These are phyloP conservation scores for Haliclona indistincta DNA, from an alignment of 37 sponge, comb jelly and placozoan species.

Conservation along the genomic window DNA sequence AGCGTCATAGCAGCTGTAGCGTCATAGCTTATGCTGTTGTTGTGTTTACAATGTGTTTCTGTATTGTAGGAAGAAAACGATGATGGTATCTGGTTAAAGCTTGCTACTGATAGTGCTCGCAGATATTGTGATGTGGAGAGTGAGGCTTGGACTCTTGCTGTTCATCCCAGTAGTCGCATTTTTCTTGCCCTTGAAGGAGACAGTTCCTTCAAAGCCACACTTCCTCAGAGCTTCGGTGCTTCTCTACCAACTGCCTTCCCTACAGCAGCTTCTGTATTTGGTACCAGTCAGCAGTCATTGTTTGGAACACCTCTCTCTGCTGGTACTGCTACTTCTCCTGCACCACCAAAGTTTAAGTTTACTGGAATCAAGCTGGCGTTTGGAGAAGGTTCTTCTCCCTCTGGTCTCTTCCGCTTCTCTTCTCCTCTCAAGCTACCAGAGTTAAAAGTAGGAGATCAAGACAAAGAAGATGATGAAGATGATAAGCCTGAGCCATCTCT, in stretches of 20 bases:
- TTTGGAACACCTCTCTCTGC: conserved; percentile 17
- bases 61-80: conserved; percentile 70
- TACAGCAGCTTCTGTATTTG: conserved; percentile 76
- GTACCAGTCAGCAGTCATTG: conserved; percentile 35
- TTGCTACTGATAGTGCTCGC: conserved; percentile 44
- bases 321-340: conserved; percentile 13
- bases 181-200: conserved; percentile 67
- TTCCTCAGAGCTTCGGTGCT: not conserved
- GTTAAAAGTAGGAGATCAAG: not conserved
- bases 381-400: not conserved
- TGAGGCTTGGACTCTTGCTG: conserved; percentile 85
- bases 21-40: too few relatives aligned
- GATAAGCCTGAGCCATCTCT: too few relatives aligned
- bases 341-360: not conserved
- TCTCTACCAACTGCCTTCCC: conserved; percentile 21
- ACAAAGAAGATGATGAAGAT: conserved; percentile 13
- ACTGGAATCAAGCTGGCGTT: not conserved
- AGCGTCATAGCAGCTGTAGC: not conserved
- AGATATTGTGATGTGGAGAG: conserved; percentile 64
- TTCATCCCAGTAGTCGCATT: conserved; percentile 61
- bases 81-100: conserved; percentile 90
- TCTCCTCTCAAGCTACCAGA: not conserved
- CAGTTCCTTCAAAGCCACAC: conserved; percentile 26
- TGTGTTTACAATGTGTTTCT: conserved; percentile 1
- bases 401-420: not conserved